phyloP scores from a whole-genome alignment of 2,888 invertebrate genomes.

The Perizoma flavofasciatum region DNA sequence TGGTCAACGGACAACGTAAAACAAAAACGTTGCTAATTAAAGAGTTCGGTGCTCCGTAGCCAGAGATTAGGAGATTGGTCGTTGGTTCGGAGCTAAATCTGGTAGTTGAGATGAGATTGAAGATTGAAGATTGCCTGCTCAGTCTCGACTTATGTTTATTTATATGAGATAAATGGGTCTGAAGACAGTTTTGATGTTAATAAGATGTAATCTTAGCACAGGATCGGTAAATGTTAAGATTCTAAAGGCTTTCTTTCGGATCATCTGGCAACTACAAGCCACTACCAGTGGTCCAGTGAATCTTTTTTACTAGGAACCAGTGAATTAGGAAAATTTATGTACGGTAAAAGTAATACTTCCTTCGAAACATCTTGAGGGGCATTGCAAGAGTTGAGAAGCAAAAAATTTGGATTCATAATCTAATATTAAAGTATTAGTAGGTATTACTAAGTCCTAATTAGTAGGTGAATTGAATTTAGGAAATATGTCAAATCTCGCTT shows the following conservation, averaged over 20 bases:
- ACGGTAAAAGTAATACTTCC: too few relatives aligned
- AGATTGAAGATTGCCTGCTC: slow-evolving; percentile 32
- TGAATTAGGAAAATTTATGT: too few relatives aligned
- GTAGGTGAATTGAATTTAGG: too few relatives aligned
- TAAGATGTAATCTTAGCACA: slow-evolving; percentile 19
- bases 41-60: slow-evolving; percentile 43
- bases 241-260: too few relatives aligned
- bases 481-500: too few relatives aligned
- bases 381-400: too few relatives aligned
- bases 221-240: neutral
- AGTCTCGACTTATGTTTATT: slow-evolving; percentile 21
- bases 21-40: slow-evolving; percentile 30
- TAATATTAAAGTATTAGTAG: too few relatives aligned
- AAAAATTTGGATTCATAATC: too few relatives aligned
- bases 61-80: slow-evolving; percentile 53
- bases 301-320: neutral
- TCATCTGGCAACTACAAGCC: neutral
- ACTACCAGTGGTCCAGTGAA: neutral
- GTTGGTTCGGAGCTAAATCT: slow-evolving; percentile 37
- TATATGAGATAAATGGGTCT: slow-evolving; percentile 22
- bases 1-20: slow-evolving; percentile 13
- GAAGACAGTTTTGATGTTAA: slow-evolving; percentile 23
- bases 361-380: too few relatives aligned
- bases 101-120: slow-evolving; percentile 46
- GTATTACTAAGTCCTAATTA: too few relatives aligned